A percentile compares a stretch with the other conserved stretches of the same genome.
Conservation (phyloP, 2,888 invertebrate species). For the Eugnorisma glareosa region DNA sequence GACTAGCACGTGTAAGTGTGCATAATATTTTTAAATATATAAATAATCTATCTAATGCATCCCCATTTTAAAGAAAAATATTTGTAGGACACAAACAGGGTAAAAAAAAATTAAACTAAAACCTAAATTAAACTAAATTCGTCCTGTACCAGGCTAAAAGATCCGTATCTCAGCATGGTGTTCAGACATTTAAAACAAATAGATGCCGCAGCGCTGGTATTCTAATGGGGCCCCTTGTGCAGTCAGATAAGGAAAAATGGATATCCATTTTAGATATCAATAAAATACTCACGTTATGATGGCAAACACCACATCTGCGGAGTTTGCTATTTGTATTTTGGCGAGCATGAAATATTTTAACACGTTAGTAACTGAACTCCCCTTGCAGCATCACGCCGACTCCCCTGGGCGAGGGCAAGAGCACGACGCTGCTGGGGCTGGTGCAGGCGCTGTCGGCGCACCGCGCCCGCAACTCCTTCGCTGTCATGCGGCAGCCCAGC, state of each 20-base stretch:
- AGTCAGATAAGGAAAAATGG: background rate
- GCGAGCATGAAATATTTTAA: background rate
- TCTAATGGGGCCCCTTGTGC: background rate
- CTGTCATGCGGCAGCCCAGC: constrained; percentile 98
- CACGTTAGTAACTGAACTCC: too few relatives aligned
- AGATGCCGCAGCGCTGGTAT: background rate
- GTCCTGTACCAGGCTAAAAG: too few relatives aligned
- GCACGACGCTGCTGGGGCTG: constrained; percentile 97
- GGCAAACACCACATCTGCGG: background rate
- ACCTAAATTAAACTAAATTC: too few relatives aligned
- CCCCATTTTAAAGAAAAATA: too few relatives aligned
- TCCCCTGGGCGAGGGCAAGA: constrained; percentile 99
- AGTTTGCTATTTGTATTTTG: background rate
- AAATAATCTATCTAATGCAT: too few relatives aligned
- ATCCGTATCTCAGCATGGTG: too few relatives aligned
- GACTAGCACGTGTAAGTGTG: too few relatives aligned
- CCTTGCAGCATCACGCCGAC: constrained; percentile 97
- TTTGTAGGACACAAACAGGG: too few relatives aligned
- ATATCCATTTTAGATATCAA: background rate
- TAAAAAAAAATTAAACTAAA: too few relatives aligned
- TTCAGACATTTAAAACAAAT: background rate
- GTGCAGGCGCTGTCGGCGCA: constrained; percentile 97
- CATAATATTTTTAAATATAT: too few relatives aligned
- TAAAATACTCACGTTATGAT: background rate
- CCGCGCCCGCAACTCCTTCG: constrained; percentile 96